phyloP scores from a whole-genome alignment of 2,113 vertebrate genomes.

The Hemiscyllium ocellatum region DNA sequence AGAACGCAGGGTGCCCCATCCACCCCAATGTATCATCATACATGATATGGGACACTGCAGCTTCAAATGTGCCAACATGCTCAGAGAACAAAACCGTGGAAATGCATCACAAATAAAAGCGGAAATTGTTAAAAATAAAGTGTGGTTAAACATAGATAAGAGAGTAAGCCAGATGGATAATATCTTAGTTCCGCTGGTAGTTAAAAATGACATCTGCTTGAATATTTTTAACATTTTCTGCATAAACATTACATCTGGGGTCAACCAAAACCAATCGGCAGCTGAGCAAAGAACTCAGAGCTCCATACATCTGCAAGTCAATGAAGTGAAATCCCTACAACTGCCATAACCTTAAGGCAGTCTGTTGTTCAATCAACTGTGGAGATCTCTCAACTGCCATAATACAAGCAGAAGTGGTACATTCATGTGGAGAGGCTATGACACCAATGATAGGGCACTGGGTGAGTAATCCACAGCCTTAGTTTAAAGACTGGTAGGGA shows the following conservation, averaged over 20 bases:
- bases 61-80: not conserved
- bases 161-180: not conserved
- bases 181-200: conserved; percentile 5
- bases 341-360: not conserved
- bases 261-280: not conserved
- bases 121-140: conserved; percentile 4
- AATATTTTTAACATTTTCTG: not conserved
- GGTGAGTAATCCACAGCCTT: too few species aligned
- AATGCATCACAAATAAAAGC: not conserved
- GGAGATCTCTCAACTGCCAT: not conserved
- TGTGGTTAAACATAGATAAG: not conserved
- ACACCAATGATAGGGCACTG: too few species aligned
- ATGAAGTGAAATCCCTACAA: not conserved
- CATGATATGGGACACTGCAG: not conserved
- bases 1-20: not conserved
- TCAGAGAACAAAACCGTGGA: not conserved
- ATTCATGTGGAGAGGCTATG: too few species aligned
- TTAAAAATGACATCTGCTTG: conserved; percentile 21
- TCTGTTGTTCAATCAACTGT: not conserved
- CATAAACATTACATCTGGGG: not conserved
- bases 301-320: not conserved
- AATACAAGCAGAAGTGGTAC: not conserved
- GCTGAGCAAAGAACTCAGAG: not conserved
- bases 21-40: not conserved
- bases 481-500: too few species aligned